phyloP scores from a whole-genome alignment of 1,140 invertebrate species.

The Drosophila sechellia region DNA sequence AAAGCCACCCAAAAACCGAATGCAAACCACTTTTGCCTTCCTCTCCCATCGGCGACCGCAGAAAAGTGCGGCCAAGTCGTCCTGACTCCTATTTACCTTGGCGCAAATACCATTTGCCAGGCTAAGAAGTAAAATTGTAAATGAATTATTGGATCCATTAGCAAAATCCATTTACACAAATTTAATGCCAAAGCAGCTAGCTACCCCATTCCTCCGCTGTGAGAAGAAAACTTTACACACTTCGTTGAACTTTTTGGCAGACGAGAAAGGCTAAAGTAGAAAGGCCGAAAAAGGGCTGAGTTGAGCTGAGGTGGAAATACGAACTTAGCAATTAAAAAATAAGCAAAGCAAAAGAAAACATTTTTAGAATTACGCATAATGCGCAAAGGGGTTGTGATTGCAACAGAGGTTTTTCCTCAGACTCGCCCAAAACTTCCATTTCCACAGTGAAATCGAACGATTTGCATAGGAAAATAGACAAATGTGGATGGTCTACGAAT shows the following conservation, averaged over 20 bases:
- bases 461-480: constrained; percentile 75
- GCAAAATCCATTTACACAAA: constrained; percentile 84
- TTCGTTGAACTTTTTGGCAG: constrained; percentile 73
- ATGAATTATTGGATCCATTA: constrained; percentile 84
- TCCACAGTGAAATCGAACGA: constrained; percentile 36
- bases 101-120: constrained; percentile 75
- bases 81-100: constrained; percentile 69
- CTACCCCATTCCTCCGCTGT: neutral
- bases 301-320: neutral
- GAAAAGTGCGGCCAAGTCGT: constrained; percentile 67
- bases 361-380: constrained; percentile 31
- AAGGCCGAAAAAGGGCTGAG: neutral
- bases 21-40: constrained; percentile 7
- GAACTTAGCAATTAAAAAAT: neutral
- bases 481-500: constrained; percentile 38
- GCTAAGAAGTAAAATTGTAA: constrained; percentile 78
- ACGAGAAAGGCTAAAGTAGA: constrained; percentile 11
- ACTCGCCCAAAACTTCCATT: constrained; percentile 14
- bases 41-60: constrained; percentile 45
- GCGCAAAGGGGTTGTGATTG: constrained; percentile 66
- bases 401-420: constrained; percentile 15
- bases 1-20: constrained; percentile 5
- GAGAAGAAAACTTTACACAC: constrained; percentile 72
- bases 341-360: neutral
- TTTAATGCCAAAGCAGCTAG: constrained; percentile 76